phyloP scores from a whole-genome alignment of 2,113 vertebrate genomes.

The Cacatua alba region DNA sequence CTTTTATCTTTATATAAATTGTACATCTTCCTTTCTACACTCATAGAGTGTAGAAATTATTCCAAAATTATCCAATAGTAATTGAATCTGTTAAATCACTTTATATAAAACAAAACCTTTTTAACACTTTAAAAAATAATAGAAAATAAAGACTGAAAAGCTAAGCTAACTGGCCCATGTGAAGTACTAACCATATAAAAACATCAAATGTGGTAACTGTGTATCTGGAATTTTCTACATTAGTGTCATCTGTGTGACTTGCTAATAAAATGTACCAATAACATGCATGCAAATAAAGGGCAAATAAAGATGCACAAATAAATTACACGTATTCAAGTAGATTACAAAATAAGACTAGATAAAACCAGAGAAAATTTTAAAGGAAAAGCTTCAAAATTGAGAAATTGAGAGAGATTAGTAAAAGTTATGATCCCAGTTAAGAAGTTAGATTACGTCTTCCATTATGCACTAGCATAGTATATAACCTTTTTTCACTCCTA shows the following conservation, averaged over 20 bases:
- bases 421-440: background rate
- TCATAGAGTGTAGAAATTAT: background rate
- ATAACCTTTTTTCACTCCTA: background rate
- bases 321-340: background rate
- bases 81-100: background rate
- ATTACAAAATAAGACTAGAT: background rate
- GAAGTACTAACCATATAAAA: background rate
- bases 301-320: background rate
- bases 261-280: background rate
- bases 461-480: background rate
- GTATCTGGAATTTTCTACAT: background rate
- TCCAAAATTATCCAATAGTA: background rate
- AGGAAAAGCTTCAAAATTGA: background rate
- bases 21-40: background rate
- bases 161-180: background rate
- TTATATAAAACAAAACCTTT: background rate
- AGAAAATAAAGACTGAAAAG: background rate
- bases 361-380: background rate
- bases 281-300: background rate
- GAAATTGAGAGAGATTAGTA: background rate
- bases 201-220: background rate
- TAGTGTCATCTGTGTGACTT: background rate
- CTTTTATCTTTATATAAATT: background rate
- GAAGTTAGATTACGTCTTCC: background rate
- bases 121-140: background rate